These are phyloP conservation scores for Hyles lineata DNA, from an alignment of 2,888 invertebrate species.

Conservation along the genomic window DNA sequence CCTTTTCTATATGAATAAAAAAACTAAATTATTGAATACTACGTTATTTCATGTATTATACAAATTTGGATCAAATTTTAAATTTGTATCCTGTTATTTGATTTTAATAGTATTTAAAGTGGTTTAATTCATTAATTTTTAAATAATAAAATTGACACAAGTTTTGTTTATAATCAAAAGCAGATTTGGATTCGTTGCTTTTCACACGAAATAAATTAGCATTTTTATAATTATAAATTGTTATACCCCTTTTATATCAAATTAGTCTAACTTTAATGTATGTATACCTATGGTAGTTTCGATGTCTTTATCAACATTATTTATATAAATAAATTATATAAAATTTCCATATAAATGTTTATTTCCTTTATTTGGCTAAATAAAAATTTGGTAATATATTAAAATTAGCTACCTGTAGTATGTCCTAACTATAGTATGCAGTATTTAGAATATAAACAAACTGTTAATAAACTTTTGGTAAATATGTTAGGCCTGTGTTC, in stretches of 20 bases:
- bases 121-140: too few species aligned
- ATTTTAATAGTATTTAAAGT: too few species aligned
- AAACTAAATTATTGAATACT: too few species aligned
- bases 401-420: not conserved
- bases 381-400: not conserved
- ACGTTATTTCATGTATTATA: too few species aligned
- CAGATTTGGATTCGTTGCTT: not conserved
- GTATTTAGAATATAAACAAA: not conserved
- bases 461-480: too few species aligned
- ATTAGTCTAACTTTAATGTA: conserved; percentile 8
- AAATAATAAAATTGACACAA: too few species aligned
- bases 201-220: not conserved
- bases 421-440: not conserved
- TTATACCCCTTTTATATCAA: conserved; percentile 26
- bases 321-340: too few species aligned
- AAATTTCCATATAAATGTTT: too few species aligned
- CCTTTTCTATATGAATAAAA: too few species aligned
- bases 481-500: not conserved
- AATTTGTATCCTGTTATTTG: too few species aligned
- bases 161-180: not conserved
- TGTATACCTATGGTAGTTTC: conserved; percentile 3
- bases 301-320: not conserved
- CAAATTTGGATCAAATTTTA: too few species aligned
- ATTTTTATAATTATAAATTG: conserved; percentile 1
- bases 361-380: not conserved